Evolutionary conservation across 1,140 invertebrate species (phyloP).

Genomic region (Drosophila ananassae): DNA sequence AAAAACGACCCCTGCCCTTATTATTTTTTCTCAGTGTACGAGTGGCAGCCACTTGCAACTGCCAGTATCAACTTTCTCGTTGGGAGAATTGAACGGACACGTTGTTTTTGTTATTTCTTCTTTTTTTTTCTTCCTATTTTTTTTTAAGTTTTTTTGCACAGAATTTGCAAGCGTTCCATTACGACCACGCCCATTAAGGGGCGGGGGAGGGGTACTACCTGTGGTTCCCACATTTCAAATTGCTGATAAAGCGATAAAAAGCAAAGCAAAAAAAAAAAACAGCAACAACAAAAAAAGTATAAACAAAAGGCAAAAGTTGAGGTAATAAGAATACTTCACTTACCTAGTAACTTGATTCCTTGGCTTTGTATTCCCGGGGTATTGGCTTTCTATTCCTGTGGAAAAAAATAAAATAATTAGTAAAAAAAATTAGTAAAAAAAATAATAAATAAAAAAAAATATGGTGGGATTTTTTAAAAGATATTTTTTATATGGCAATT

Average conservation of each 20-base stretch:
- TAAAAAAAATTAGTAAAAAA: background rate
- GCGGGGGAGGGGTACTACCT: slow-evolving; percentile 2
- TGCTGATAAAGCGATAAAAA: slow-evolving; percentile 54
- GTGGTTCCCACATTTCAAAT: slow-evolving; percentile 55
- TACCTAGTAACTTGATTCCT: background rate
- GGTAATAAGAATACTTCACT: slow-evolving; percentile 11
- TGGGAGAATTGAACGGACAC: slow-evolving; percentile 16
- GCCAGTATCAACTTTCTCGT: slow-evolving; percentile 28
- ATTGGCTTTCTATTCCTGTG: slow-evolving; percentile 9
- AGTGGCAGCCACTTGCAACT: background rate
- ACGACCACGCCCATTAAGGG: slow-evolving; percentile 25
- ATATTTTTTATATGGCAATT: too few species aligned
- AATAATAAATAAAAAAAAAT: too few species aligned
- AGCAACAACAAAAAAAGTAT: too few species aligned
- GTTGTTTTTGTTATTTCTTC: background rate
- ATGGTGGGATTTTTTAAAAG: too few species aligned
- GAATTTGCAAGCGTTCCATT: slow-evolving; percentile 12
- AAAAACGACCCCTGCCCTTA: too few species aligned
- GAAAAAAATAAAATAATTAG: slow-evolving; percentile 1
- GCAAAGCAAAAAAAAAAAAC: slow-evolving; percentile 1
- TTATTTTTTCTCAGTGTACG: background rate
- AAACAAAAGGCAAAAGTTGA: slow-evolving; percentile 21
- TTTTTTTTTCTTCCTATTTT: background rate
- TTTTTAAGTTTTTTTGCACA: slow-evolving; percentile 20
- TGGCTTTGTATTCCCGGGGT: slow-evolving; percentile 19